These are phyloP conservation scores for Pica pica DNA, from an alignment of 2,113 vertebrate genomes.

Conservation along the genomic window DNA sequence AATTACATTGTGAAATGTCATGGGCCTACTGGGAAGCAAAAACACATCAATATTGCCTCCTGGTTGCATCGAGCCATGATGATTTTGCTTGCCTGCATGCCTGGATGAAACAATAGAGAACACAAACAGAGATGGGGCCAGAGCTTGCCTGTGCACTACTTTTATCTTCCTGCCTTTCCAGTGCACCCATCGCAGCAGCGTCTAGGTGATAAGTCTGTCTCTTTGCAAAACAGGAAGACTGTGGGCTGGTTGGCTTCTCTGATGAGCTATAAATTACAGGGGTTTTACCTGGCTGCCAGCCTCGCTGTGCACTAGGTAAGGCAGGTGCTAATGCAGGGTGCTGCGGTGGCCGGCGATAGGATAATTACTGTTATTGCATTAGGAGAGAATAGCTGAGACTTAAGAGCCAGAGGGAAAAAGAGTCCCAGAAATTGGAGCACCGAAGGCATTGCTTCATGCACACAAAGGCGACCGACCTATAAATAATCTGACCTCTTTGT, in stretches of 20 bases:
- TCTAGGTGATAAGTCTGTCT: neutral
- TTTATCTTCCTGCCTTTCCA: slow-evolving; percentile 20
- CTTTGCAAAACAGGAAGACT: slow-evolving; percentile 26
- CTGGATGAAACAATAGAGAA: neutral
- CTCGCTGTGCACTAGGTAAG: neutral
- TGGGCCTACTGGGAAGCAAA: neutral
- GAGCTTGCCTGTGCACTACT: neutral
- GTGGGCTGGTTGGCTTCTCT: slow-evolving; percentile 9
- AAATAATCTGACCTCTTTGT: slow-evolving; percentile 34
- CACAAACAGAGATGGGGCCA: neutral
- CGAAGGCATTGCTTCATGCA: neutral
- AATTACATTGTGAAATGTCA: neutral
- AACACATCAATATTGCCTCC: neutral
- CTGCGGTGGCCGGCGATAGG: neutral
- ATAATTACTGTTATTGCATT: slow-evolving; percentile 48
- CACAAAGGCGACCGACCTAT: neutral
- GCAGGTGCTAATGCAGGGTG: neutral
- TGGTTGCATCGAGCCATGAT: neutral
- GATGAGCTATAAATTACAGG: slow-evolving; percentile 30
- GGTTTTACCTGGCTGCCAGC: slow-evolving; percentile 13
- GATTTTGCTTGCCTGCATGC: neutral
- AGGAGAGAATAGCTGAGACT: neutral
- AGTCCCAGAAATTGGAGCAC: slow-evolving; percentile 23
- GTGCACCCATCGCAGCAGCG: neutral
- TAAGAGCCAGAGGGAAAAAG: neutral